These are phyloP conservation scores for Gonocerus acuteangulatus DNA, from an alignment of 2,888 invertebrate species.

Conservation along the genomic window DNA sequence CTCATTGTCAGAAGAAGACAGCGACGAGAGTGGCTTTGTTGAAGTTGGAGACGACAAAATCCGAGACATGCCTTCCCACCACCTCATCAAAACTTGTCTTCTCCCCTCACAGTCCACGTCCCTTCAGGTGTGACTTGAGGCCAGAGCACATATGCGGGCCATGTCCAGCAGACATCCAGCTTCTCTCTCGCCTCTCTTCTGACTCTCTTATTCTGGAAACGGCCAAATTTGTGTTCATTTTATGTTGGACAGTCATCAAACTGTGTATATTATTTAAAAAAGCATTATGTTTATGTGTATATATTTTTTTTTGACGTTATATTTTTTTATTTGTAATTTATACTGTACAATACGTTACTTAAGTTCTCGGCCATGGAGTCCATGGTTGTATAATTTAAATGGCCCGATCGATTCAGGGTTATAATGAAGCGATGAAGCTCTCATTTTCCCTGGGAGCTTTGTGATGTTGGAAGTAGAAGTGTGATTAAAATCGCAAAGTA, in stretches of 20 bases:
- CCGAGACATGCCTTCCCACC: conserved; percentile 39
- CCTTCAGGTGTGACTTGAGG: conserved; percentile 27
- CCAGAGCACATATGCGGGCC: background rate
- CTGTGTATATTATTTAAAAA: too few relatives aligned
- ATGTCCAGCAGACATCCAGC: background rate
- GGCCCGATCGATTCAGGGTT: conserved; percentile 2
- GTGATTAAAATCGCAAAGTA: too few relatives aligned
- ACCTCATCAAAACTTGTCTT: conserved; percentile 39
- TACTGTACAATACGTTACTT: conserved; percentile 15
- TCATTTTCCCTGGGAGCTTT: background rate
- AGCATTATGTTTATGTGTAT: conserved; percentile 10
- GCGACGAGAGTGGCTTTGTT: conserved; percentile 87
- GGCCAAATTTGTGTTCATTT: conserved; percentile 15
- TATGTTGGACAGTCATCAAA: too few relatives aligned
- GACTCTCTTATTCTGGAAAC: conserved; percentile 14
- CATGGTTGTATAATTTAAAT: background rate
- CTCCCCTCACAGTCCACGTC: conserved; percentile 36
- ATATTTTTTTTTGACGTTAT: conserved; percentile 12
- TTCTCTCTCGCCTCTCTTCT: background rate
- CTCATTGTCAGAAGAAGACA: conserved; percentile 52
- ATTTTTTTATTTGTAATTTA: conserved; percentile 22
- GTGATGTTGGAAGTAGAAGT: background rate
- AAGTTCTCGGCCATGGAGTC: background rate
- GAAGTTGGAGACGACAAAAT: conserved; percentile 47
- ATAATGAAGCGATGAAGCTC: background rate